These are phyloP conservation scores for Sturnira hondurensis DNA, from an alignment of 2,113 vertebrate genomes.

Conservation along the genomic window DNA sequence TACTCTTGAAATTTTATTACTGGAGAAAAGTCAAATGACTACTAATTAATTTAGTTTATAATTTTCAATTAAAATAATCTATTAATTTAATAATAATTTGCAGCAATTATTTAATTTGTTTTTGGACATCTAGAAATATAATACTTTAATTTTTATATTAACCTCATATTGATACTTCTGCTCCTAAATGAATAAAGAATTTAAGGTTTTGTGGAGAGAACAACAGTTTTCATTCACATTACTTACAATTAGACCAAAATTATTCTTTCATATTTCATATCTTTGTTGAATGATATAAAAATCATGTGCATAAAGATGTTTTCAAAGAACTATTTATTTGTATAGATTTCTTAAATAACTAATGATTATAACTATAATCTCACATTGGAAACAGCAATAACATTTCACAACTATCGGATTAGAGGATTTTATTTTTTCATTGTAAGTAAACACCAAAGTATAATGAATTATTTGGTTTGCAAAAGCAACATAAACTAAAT, in stretches of 20 bases:
- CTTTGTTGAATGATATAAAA: not conserved
- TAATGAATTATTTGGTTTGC: not conserved
- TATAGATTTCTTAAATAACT: not conserved
- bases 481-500: constrained; percentile 6
- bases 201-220: not conserved
- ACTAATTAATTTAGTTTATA: not conserved
- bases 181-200: constrained; percentile 10
- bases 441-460: not conserved
- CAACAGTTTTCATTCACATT: not conserved
- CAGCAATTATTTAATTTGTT: not conserved
- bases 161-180: not conserved
- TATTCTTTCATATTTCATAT: not conserved
- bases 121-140: not conserved
- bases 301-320: not conserved
- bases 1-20: not conserved
- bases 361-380: not conserved
- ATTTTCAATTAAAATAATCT: not conserved
- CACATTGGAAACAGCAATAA: not conserved
- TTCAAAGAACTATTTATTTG: not conserved
- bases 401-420: not conserved
- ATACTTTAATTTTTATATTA: not conserved
- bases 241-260: not conserved
- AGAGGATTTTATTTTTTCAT: constrained; percentile 16
- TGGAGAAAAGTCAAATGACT: not conserved
- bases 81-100: not conserved